These are phyloP conservation scores for Asarcornis scutulata DNA, from an alignment of 2,113 vertebrate genomes.

Conservation along the genomic window DNA sequence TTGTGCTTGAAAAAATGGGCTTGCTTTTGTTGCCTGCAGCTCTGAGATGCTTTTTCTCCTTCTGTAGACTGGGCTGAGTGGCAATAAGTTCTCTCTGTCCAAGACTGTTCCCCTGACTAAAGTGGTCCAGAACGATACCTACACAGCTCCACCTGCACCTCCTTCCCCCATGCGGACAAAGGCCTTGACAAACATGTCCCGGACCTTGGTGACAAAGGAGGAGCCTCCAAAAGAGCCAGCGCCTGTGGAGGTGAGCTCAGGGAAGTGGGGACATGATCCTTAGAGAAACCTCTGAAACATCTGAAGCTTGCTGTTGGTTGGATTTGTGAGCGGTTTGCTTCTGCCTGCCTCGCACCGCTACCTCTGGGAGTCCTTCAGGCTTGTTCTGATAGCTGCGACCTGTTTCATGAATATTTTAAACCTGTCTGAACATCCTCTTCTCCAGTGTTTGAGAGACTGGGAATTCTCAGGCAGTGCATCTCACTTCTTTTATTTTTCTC, in stretches of 20 bases:
- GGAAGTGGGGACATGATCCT: background rate
- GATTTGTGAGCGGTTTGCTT: background rate
- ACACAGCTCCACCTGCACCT: slow-evolving; percentile 85
- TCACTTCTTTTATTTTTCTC: background rate
- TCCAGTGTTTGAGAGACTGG: background rate
- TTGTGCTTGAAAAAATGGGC: background rate
- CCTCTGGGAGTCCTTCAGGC: background rate
- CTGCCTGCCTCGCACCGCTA: background rate
- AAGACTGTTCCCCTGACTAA: slow-evolving; percentile 91
- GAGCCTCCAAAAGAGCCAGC: slow-evolving; percentile 79
- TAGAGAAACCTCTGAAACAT: background rate
- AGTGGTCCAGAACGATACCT: slow-evolving; percentile 95
- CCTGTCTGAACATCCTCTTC: background rate
- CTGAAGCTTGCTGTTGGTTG: background rate
- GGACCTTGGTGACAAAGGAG: slow-evolving; percentile 85
- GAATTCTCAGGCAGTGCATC: background rate
- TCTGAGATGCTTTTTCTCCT: slow-evolving; percentile 18
- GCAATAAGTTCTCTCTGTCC: slow-evolving; percentile 84
- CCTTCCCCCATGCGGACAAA: slow-evolving; percentile 77
- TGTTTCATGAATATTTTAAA: background rate
- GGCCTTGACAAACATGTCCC: slow-evolving; percentile 84
- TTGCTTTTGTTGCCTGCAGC: background rate
- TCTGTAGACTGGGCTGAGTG: slow-evolving; percentile 78
- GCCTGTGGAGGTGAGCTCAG: slow-evolving; percentile 74
- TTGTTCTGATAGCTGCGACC: background rate